Evolutionary conservation across 2,797 vertebrate genomes (phyloP).

Genomic region (Gymnodraco acuticeps): DNA sequence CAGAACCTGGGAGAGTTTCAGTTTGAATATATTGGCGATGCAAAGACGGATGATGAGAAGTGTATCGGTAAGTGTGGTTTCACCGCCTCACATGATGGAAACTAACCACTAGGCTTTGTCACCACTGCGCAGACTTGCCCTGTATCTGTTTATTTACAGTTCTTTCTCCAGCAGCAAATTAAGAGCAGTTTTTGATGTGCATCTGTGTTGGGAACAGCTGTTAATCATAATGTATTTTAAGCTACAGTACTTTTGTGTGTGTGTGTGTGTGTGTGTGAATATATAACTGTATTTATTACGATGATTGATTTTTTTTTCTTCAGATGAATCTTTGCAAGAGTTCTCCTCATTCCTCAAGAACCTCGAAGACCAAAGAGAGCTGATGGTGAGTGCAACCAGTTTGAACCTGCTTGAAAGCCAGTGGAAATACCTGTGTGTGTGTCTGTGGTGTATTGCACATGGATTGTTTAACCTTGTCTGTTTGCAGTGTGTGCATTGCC

Average conservation of each 20-base stretch:
- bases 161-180: slow-evolving; percentile 35
- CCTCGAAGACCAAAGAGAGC: slow-evolving; percentile 97
- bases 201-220: slow-evolving; percentile 29
- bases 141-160: slow-evolving; percentile 61
- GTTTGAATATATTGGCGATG: slow-evolving; percentile 98
- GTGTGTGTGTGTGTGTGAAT: no score
- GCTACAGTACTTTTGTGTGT: no score
- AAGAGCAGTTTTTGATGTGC: slow-evolving; percentile 38
- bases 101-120: slow-evolving; percentile 44
- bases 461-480: slow-evolving; percentile 19
- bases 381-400: slow-evolving; percentile 91
- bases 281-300: slow-evolving; percentile 10
- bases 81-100: background rate
- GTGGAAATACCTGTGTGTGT: slow-evolving; percentile 41
- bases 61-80: slow-evolving; percentile 90
- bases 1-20: slow-evolving; percentile 95
- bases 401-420: slow-evolving; percentile 47
- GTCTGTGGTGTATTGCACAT: background rate
- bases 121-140: slow-evolving; percentile 15
- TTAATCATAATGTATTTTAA: slow-evolving; percentile 32
- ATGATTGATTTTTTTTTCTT: slow-evolving; percentile 66
- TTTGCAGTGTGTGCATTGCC: slow-evolving; percentile 24
- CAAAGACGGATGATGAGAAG: slow-evolving; percentile 96
- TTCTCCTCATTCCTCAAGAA: slow-evolving; percentile 95
- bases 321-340: slow-evolving; percentile 96